A percentile compares a stretch with the other conserved stretches of the same genome.
These are phyloP conservation scores for Pseudochromis fuscus DNA, from an alignment of 2,797 vertebrate genomes.

Conservation along the genomic window DNA sequence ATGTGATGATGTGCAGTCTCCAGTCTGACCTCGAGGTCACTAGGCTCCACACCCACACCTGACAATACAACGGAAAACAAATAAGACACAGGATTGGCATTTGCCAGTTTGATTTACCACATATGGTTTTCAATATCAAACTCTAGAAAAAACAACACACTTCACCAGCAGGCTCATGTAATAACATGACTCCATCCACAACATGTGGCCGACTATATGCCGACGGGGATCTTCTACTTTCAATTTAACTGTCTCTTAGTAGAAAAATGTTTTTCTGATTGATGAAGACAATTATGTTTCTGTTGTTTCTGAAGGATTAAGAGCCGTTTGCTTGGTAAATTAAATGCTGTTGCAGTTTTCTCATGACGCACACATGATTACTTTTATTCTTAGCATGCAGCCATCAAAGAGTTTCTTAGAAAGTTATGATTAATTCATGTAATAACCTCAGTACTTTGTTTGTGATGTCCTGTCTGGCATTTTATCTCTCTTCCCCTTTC, in stretches of 20 bases:
- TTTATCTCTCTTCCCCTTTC: constrained; percentile 1
- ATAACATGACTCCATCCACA: constrained; percentile 6
- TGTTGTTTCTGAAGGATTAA: constrained; percentile 6
- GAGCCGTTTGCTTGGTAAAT: constrained; percentile 22
- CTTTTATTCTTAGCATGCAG: constrained; percentile 7
- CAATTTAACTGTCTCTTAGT: neutral
- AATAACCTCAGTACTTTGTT: constrained; percentile 19
- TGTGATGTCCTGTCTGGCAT: constrained; percentile 5
- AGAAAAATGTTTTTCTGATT: neutral
- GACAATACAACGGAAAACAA: neutral
- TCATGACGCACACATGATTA: neutral
- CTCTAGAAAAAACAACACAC: too few relatives aligned
- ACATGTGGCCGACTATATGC: neutral
- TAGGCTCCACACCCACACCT: neutral
- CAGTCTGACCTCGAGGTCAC: neutral
- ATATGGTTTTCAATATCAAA: constrained; percentile 23
- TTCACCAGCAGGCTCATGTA: neutral
- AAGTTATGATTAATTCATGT: constrained; percentile 24
- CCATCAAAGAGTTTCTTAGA: constrained; percentile 26
- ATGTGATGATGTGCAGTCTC: neutral
- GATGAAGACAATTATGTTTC: neutral
- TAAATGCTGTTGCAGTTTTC: neutral
- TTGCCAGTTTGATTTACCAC: neutral
- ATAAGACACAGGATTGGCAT: neutral
- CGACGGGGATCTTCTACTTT: neutral